These are phyloP conservation scores for Plecotus auritus DNA, from an alignment of 2,113 vertebrate species.

Conservation along the genomic window DNA sequence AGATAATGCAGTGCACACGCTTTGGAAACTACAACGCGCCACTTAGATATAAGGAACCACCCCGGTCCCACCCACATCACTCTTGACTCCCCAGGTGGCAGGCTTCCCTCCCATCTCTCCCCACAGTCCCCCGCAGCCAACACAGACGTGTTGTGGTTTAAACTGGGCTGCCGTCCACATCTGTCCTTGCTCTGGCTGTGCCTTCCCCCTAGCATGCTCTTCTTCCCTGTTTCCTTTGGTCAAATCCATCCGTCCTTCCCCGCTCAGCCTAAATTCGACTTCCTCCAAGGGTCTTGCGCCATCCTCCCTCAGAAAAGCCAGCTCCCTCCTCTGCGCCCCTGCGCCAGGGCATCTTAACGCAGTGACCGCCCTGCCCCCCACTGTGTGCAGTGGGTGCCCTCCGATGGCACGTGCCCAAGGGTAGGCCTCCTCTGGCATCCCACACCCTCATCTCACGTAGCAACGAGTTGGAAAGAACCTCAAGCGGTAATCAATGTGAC, in stretches of 20 bases:
- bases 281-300: not conserved
- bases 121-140: not conserved
- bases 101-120: not conserved
- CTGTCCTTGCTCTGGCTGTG: not conserved
- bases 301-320: not conserved
- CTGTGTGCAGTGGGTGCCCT: not conserved
- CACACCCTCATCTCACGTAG: not conserved
- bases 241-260: not conserved
- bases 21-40: not conserved
- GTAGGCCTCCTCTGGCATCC: not conserved
- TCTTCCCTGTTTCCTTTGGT: not conserved
- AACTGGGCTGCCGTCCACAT: fast-evolving
- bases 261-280: not conserved
- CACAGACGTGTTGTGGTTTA: not conserved
- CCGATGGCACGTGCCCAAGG: fast-evolving
- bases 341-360: fast-evolving
- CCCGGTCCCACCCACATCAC: fast-evolving
- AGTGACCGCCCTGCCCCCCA: not conserved
- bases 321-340: not conserved
- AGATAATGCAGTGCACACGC: not conserved
- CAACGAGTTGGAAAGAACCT: not conserved
- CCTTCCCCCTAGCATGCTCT: not conserved
- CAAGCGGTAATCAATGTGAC: not conserved
- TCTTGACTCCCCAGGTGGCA: fast-evolving
- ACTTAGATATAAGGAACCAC: fast-evolving